phyloP scores from a whole-genome alignment of 2,113 vertebrate genomes.

The Chamaetylas fuelleborni region DNA sequence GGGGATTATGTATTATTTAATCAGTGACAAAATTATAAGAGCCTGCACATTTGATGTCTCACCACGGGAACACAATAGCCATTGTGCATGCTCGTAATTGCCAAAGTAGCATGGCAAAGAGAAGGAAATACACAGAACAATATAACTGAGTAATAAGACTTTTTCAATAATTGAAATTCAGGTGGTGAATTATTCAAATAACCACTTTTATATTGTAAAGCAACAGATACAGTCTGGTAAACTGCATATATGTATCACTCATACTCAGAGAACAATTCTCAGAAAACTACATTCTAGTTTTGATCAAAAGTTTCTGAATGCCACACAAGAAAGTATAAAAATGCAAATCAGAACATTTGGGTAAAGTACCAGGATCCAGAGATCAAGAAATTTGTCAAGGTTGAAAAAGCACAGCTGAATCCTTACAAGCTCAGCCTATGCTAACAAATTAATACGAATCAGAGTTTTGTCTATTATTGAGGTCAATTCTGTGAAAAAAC shows the following conservation, averaged over 20 bases:
- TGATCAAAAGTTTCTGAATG: background rate
- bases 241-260: background rate
- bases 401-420: background rate
- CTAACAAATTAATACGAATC: background rate
- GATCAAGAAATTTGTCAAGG: background rate
- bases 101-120: background rate
- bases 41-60: background rate
- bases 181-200: background rate
- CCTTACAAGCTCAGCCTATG: background rate
- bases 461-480: background rate
- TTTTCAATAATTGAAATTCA: background rate
- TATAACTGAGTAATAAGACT: background rate
- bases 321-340: background rate
- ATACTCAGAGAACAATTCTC: background rate
- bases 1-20: slow-evolving; percentile 6
- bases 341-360: background rate
- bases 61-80: background rate
- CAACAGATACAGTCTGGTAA: background rate
- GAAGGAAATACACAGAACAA: background rate
- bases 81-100: background rate
- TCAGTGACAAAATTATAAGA: background rate
- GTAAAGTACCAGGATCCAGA: background rate
- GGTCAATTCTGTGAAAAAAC: background rate
- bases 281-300: background rate
- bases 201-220: background rate